Percentiles rank a stretch among this genome's conserved stretches.
Conservation (phyloP, 2,113 vertebrate species). For the Pitta sordida region DNA sequence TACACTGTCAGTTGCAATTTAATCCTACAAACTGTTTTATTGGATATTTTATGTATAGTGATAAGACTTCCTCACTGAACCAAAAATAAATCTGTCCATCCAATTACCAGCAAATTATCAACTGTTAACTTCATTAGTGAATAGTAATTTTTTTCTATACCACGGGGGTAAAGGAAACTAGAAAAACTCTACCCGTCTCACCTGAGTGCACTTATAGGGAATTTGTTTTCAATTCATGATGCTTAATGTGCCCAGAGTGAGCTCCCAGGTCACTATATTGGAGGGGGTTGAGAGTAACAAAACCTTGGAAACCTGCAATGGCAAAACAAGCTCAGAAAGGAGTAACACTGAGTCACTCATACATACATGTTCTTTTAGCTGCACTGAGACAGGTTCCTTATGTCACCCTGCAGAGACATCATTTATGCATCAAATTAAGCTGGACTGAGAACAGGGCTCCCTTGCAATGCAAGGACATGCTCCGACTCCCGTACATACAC, state of each 20-base stretch:
- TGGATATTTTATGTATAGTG: slow-evolving; percentile 47
- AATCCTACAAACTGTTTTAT: slow-evolving; percentile 49
- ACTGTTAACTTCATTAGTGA: slow-evolving; percentile 24
- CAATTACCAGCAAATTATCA: slow-evolving; percentile 62
- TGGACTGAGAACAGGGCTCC: not conserved
- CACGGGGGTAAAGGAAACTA: not conserved
- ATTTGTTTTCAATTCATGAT: not conserved
- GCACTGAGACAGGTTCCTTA: not conserved
- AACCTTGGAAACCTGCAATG: fast-evolving
- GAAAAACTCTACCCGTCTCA: not conserved
- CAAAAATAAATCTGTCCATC: slow-evolving; percentile 57
- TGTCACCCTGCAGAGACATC: not conserved
- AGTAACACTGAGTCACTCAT: not conserved
- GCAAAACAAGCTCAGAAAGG: not conserved
- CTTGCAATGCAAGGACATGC: not conserved
- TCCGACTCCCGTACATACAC: fast-evolving
- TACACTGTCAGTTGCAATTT: slow-evolving; percentile 61
- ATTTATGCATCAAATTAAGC: not conserved
- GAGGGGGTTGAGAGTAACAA: not conserved
- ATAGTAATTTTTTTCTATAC: not conserved
- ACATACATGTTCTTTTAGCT: not conserved
- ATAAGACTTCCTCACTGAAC: not conserved
- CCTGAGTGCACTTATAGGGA: not conserved
- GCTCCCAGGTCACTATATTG: not conserved
- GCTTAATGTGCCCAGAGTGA: not conserved